Evolutionary conservation across 2,113 vertebrate genomes (phyloP).

Genomic region (Notiomystis cincta): DNA sequence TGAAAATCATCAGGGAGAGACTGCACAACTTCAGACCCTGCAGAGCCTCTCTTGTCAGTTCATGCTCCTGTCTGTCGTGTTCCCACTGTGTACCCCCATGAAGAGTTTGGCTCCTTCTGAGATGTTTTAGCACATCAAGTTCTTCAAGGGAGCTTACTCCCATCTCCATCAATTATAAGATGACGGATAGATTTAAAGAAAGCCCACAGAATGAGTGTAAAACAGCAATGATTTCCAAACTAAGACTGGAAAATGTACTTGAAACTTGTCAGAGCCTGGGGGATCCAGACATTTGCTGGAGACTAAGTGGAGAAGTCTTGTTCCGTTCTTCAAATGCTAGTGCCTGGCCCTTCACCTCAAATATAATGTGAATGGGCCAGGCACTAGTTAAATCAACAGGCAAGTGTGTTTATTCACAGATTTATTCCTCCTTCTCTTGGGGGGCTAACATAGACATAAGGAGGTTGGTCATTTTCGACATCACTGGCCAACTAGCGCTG

Average conservation of each 20-base stretch:
- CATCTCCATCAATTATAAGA: neutral
- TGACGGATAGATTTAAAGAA: neutral
- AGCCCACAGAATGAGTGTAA: neutral
- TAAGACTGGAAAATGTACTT: neutral
- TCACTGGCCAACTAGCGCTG: neutral
- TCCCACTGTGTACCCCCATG: rapidly evolving
- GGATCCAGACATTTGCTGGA: neutral
- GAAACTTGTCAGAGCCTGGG: neutral
- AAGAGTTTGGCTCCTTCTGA: neutral
- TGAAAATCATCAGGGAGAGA: neutral
- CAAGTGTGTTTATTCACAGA: neutral
- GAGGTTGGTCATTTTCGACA: neutral
- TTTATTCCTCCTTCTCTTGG: neutral
- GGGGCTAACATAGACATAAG: neutral
- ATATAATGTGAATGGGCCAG: neutral
- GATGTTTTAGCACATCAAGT: neutral
- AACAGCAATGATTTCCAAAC: neutral
- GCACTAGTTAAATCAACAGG: neutral
- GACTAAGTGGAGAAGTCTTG: neutral
- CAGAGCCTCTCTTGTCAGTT: neutral
- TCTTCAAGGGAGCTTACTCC: neutral
- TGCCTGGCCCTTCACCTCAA: neutral
- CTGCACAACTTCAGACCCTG: neutral
- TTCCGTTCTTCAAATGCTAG: neutral
- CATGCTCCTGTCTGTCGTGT: rapidly evolving